These are phyloP conservation scores for Xiphophorus maculatus DNA, from an alignment of 2,113 vertebrate species.

Conservation along the genomic window DNA sequence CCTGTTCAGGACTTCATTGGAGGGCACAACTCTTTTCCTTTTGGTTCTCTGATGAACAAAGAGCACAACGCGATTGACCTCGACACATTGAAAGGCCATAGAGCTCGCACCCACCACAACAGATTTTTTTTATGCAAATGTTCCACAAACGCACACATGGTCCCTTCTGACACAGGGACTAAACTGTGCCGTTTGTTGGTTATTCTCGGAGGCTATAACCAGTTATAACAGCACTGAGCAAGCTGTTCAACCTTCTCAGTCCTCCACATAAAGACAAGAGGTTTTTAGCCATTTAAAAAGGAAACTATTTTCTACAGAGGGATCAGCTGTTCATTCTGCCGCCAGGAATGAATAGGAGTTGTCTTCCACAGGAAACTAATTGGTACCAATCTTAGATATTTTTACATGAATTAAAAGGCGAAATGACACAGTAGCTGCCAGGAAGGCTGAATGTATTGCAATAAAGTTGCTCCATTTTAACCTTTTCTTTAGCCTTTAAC, in stretches of 20 bases:
- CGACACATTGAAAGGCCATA: not conserved
- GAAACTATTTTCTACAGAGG: too few species aligned
- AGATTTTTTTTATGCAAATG: not conserved
- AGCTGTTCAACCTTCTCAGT: constrained; percentile 75
- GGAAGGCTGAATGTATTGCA: too few species aligned
- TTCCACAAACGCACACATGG: constrained; percentile 49
- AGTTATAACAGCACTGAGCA: constrained; percentile 68
- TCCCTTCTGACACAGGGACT: constrained; percentile 31
- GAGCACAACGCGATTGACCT: not conserved
- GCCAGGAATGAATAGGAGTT: not conserved
- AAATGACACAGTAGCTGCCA: too few species aligned
- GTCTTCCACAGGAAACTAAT: not conserved
- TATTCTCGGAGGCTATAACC: constrained; percentile 75
- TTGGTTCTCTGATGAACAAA: constrained; percentile 72
- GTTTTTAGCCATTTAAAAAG: too few species aligned
- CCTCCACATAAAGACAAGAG: constrained; percentile 49
- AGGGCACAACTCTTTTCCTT: constrained; percentile 63
- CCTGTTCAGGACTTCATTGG: constrained; percentile 64
- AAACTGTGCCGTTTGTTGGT: constrained; percentile 34
- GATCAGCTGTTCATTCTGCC: too few species aligned
- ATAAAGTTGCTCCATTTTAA: too few species aligned
- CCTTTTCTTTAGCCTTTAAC: too few species aligned
- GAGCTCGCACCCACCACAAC: not conserved
- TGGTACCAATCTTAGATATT: not conserved
- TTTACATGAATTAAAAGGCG: not conserved